These are phyloP conservation scores for Rhipidura dahli DNA, from an alignment of 2,113 vertebrate species.

Conservation along the genomic window DNA sequence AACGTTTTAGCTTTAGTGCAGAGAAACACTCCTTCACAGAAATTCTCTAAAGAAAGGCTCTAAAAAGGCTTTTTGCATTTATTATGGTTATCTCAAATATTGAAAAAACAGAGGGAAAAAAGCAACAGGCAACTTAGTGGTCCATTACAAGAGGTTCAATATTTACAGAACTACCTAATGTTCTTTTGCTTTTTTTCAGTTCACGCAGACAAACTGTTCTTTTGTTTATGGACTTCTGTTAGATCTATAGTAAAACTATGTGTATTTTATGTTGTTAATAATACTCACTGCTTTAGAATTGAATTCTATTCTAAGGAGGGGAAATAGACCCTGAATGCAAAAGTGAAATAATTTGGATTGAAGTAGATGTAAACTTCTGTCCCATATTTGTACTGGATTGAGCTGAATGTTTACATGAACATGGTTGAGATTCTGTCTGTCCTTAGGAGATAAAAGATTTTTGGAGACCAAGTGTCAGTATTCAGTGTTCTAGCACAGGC, in stretches of 20 bases:
- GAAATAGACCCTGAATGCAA: not conserved
- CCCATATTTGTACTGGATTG: not conserved
- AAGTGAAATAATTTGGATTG: not conserved
- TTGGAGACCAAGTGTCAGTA: not conserved
- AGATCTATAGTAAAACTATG: not conserved
- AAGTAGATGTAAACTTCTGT: not conserved
- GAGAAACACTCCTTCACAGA: not conserved
- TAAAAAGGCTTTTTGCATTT: not conserved
- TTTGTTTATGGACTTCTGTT: not conserved
- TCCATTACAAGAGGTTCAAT: not conserved
- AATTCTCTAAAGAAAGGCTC: not conserved
- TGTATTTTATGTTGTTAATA: not conserved
- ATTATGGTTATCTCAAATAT: not conserved
- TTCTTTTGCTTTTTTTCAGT: not conserved
- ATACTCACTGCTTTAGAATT: not conserved
- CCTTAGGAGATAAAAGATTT: not conserved
- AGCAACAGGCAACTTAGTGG: not conserved
- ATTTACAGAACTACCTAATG: not conserved
- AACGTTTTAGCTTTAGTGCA: not conserved
- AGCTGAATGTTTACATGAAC: not conserved
- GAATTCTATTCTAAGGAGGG: not conserved
- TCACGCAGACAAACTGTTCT: not conserved
- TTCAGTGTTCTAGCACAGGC: not conserved
- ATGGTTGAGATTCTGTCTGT: not conserved
- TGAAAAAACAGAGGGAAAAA: not conserved